Evolutionary conservation across 2,113 vertebrate genomes (phyloP).

Genomic region (Todiramphus chloris): DNA sequence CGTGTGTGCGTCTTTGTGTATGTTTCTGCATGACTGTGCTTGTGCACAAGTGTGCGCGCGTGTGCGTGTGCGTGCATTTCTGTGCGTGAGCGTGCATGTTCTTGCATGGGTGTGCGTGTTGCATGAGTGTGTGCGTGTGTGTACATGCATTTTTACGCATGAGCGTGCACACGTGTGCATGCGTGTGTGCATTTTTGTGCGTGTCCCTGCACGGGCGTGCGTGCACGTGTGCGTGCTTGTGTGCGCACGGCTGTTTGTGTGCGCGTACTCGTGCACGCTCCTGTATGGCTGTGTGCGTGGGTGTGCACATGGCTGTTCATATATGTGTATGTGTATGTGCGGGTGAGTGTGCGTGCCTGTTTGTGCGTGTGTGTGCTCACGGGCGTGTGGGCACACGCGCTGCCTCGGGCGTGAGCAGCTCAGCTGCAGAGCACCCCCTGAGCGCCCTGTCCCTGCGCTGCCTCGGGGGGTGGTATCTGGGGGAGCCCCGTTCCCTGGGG

Average conservation of each 20-base stretch:
- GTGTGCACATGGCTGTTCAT: not conserved
- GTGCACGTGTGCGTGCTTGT: not conserved
- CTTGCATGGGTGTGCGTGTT: too few relatives aligned
- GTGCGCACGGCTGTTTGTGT: too few relatives aligned
- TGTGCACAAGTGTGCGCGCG: too few relatives aligned
- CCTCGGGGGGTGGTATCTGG: not conserved
- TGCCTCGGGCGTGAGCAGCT: not conserved
- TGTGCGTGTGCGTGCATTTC: too few relatives aligned
- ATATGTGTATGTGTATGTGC: not conserved
- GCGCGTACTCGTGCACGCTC: too few relatives aligned
- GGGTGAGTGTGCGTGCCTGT: too few relatives aligned
- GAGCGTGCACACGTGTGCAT: not conserved
- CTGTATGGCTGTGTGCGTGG: not conserved
- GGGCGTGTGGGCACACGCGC: not conserved
- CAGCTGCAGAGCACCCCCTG: not conserved
- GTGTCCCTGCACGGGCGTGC: too few relatives aligned
- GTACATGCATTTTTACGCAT: too few relatives aligned
- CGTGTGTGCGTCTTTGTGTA: too few relatives aligned
- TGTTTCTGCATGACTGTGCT: too few relatives aligned
- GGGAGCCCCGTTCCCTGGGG: rapidly evolving
- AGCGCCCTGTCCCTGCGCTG: not conserved
- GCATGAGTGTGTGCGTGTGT: too few relatives aligned
- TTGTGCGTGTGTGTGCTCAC: not conserved
- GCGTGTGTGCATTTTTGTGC: not conserved
- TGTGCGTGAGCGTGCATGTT: too few relatives aligned